Base-by-base conservation (phyloP, 2,113 vertebrate genomes). In the Theropithecus gelada region DNA sequence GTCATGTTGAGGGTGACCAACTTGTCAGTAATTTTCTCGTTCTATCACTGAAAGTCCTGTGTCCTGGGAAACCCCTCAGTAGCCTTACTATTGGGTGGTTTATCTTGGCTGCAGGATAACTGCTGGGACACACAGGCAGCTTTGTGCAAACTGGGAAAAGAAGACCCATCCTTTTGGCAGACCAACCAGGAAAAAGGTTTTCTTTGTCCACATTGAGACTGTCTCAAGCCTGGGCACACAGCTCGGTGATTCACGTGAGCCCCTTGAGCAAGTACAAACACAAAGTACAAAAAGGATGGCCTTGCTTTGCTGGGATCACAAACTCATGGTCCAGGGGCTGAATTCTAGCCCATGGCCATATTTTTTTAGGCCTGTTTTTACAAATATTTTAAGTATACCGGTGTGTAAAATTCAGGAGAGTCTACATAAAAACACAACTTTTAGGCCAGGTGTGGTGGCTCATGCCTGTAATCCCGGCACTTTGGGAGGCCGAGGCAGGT, bases 161-260 rank as follows among this genome's bases (percentile, higher is more conserved):
- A 25, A 6, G 25, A 40, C 30, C 1, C 68, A 16, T 72, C 40
- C 4, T 66, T 38, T 48, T 35, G 45, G 45, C 12, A 32, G 61
- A 32, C 30, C 4, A 52, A 18, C 8, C 0, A 4, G 17, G 43
- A 45, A 59, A 78, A 61, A 6, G 3, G 17, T 85, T 68, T 48
- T 20, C 30, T 90, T 57, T n/a, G 23, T 40, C 55, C 35, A 8
- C 0, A 0, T 4, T 5, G 45, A 90, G 5, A 22, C 4, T 0
- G 18, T 72, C 43, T 30, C 52, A 23, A 30, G 59, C 25, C 43
- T 25, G 70, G 23, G 5, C 43, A n/a, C 3, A 35, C 8, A 9
- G 32, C 50, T 48, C 32, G 11, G 45, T 1, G 22, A 22, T 43
- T 18, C 7, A 13, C 1, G 4, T 7, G 70, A 84, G 85, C 50